Conservation (phyloP, 2,797 vertebrate species). For the Pelobates cultripes region DNA sequence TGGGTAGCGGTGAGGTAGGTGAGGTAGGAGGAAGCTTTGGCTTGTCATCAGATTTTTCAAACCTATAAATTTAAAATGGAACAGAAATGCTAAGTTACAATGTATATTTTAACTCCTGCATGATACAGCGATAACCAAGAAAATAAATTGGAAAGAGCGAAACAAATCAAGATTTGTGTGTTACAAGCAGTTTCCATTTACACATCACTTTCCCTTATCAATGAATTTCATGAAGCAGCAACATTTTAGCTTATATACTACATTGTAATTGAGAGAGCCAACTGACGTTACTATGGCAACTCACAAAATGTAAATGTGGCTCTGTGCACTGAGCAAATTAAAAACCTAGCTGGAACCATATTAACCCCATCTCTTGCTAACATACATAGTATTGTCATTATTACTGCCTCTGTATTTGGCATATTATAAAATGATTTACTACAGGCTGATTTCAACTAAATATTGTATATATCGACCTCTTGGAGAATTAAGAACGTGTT, state of each 20-base stretch:
- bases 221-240: constrained; percentile 24
- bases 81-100: background rate
- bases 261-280: constrained; percentile 17
- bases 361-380: constrained; percentile 26
- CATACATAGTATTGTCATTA: background rate
- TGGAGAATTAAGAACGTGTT: too few relatives aligned
- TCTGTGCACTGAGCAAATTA: constrained; percentile 30
- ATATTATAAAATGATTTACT: too few relatives aligned
- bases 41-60: constrained; percentile 39
- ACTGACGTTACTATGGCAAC: constrained; percentile 46
- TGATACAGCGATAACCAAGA: background rate
- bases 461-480: too few relatives aligned
- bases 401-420: background rate
- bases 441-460: too few relatives aligned
- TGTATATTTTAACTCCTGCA: background rate
- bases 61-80: constrained; percentile 29
- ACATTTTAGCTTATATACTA: constrained; percentile 20
- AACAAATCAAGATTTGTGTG: too few relatives aligned
- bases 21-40: constrained; percentile 14
- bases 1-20: constrained; percentile 21
- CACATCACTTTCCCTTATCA: constrained; percentile 10
- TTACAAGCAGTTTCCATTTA: too few relatives aligned
- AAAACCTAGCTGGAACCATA: constrained; percentile 5
- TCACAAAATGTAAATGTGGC: constrained; percentile 39
- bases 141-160: background rate